phyloP scores from a whole-genome alignment of 2,113 vertebrate species.

The Ictalurus furcatus region DNA sequence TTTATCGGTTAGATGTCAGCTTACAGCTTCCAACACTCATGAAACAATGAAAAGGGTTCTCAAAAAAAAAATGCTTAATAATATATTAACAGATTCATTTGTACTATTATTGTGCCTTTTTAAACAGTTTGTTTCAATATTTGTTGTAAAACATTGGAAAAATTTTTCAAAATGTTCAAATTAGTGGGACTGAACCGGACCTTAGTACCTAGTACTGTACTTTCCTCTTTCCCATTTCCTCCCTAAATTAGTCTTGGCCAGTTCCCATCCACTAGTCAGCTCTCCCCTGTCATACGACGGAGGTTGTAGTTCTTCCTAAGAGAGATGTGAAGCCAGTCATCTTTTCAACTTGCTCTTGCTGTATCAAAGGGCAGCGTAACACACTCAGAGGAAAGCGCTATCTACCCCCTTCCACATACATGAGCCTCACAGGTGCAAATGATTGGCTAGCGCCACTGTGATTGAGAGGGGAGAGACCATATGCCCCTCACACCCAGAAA shows the following conservation, averaged over 20 bases:
- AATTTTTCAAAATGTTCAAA: neutral
- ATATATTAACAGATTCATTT: neutral
- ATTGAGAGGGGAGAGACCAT: neutral
- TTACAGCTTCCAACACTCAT: neutral
- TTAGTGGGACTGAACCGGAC: neutral
- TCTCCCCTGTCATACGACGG: neutral
- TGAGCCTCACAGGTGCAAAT: neutral
- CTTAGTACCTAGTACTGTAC: neutral
- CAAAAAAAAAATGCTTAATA: neutral
- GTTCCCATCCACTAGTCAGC: neutral
- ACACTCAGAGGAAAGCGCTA: neutral
- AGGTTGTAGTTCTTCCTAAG: neutral
- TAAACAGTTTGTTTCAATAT: neutral
- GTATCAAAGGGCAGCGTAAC: neutral
- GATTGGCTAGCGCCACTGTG: neutral
- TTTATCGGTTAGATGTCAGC: neutral
- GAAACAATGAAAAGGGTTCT: neutral
- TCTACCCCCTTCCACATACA: neutral
- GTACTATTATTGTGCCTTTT: neutral
- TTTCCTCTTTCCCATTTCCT: neutral
- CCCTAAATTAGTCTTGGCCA: neutral
- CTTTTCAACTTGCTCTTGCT: neutral
- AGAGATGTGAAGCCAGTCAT: neutral
- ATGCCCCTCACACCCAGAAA: neutral
- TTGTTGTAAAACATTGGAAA: neutral